Evolutionary conservation across 2,113 vertebrate species (phyloP).

Genomic region (Silurus meridionalis): DNA sequence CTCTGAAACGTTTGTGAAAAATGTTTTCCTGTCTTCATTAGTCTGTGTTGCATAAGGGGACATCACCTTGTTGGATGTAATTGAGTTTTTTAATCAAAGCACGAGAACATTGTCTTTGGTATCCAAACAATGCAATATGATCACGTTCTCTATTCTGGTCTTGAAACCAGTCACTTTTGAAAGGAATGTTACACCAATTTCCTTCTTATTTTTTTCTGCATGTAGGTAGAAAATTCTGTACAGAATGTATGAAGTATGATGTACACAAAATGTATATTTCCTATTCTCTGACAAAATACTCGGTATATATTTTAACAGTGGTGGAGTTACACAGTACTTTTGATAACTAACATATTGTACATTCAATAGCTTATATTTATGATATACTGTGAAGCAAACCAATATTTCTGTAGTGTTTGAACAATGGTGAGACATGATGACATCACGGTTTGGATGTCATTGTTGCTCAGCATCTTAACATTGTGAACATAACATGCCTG

Average conservation of each 20-base stretch:
- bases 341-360: slow-evolving; percentile 41
- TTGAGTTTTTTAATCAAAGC: slow-evolving; percentile 39
- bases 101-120: slow-evolving; percentile 48
- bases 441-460: neutral
- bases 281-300: slow-evolving; percentile 13
- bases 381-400: slow-evolving; percentile 42
- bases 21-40: slow-evolving; percentile 4
- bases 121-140: slow-evolving; percentile 53
- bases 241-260: slow-evolving; percentile 28
- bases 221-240: slow-evolving; percentile 29
- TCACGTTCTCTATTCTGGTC: slow-evolving; percentile 40
- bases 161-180: slow-evolving; percentile 25
- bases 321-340: slow-evolving; percentile 34
- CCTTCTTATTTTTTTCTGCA: slow-evolving; percentile 23
- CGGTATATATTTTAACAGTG: slow-evolving; percentile 44
- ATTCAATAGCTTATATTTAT: slow-evolving; percentile 42
- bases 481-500: neutral
- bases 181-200: slow-evolving; percentile 22
- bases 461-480: neutral
- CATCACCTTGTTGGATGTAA: slow-evolving; percentile 41
- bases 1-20: slow-evolving; percentile 19
- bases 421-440: neutral
- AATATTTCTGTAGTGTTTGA: slow-evolving; percentile 39
- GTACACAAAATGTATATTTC: slow-evolving; percentile 43
- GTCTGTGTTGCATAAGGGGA: slow-evolving; percentile 33